phyloP scores from a whole-genome alignment of 1,140 invertebrate species.

The Pectinophora gossypiella region DNA sequence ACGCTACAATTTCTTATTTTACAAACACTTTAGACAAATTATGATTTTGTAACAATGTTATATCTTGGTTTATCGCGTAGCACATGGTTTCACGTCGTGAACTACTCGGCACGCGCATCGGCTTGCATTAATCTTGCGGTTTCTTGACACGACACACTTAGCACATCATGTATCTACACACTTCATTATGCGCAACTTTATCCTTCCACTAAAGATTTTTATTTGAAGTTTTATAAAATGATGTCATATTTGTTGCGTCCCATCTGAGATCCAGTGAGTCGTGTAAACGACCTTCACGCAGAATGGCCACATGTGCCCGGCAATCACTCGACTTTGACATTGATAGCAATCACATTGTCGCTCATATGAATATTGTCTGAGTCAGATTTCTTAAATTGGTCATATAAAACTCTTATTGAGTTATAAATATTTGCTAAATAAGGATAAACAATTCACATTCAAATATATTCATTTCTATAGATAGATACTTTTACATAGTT shows the following conservation, averaged over 20 bases:
- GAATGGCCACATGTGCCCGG: constrained; percentile 17
- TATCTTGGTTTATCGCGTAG: too few relatives aligned
- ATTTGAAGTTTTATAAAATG: constrained; percentile 10
- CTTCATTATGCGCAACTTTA: constrained; percentile 5
- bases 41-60: too few relatives aligned
- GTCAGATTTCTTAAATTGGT: neutral
- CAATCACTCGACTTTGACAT: neutral
- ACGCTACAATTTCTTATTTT: too few relatives aligned
- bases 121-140: constrained; percentile 36
- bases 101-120: neutral
- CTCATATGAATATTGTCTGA: neutral
- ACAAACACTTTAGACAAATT: too few relatives aligned
- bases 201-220: too few relatives aligned
- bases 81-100: constrained; percentile 18
- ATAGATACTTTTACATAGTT: too few relatives aligned
- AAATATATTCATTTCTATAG: too few relatives aligned
- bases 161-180: neutral
- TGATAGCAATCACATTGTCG: neutral
- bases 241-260: constrained; percentile 25
- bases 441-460: too few relatives aligned
- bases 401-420: too few relatives aligned
- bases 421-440: too few relatives aligned
- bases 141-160: constrained; percentile 21
- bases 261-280: constrained; percentile 22
- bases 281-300: constrained; percentile 25